Evolutionary conservation across 2,113 vertebrate genomes (phyloP).

Genomic region (Amazona vittata): DNA sequence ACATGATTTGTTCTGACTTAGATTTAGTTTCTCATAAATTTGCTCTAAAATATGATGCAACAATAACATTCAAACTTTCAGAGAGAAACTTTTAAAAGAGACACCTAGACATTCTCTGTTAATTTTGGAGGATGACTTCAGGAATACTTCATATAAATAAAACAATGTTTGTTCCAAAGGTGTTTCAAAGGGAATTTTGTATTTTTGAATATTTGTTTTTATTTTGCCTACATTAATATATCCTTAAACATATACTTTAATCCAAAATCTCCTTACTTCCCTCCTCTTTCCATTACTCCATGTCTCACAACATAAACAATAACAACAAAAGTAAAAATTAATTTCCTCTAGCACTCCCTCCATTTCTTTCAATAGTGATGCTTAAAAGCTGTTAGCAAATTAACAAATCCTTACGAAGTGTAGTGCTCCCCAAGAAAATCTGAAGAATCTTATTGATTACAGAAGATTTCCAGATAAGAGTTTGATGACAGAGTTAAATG

Average conservation of each 20-base stretch:
- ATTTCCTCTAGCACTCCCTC: background rate
- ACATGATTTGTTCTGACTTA: constrained; percentile 15
- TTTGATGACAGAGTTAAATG: background rate
- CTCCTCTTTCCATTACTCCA: background rate
- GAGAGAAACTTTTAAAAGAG: background rate
- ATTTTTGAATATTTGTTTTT: background rate
- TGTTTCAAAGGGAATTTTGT: background rate
- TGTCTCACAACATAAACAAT: background rate
- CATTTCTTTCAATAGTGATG: background rate
- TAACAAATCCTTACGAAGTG: background rate
- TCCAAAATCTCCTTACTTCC: background rate
- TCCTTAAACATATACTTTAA: background rate
- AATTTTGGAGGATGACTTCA: background rate
- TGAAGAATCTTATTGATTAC: background rate
- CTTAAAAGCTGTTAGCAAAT: background rate
- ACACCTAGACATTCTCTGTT: background rate
- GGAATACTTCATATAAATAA: background rate
- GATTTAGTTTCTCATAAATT: background rate
- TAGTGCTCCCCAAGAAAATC: background rate
- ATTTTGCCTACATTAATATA: background rate
- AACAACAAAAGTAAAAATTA: background rate
- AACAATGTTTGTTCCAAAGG: background rate
- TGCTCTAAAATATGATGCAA: background rate
- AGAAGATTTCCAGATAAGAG: background rate
- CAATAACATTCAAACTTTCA: background rate